Evolutionary conservation across 2,113 vertebrate species (phyloP), one percentile per base, ranked within the genome.

Genomic region (Cynocephalus volans): DNA sequence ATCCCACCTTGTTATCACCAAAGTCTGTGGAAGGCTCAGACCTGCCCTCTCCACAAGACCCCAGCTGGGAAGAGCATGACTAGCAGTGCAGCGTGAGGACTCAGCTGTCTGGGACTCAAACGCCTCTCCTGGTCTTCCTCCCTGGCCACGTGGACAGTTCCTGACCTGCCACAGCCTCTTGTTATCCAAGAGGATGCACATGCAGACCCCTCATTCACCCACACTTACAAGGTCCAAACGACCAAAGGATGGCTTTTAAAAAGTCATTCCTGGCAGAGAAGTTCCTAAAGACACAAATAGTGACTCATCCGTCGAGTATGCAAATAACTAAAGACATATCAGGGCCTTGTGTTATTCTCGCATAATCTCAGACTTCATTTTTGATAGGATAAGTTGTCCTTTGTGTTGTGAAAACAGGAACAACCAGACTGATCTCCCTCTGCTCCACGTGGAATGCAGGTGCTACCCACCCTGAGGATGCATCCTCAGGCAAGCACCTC

Each of bases 51-150:
- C 41, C 41, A 41, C 41, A 41, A 41, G 41, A 41, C 41, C 41
- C 41, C 41, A 41, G 41, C 41, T 41, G 41, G 41, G 41, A 41
- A 41, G 41, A 41, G 41, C 41, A 41, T 41, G 41, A 41, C 41
- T 3, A 41, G 41, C 41, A 41, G 41, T 41, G 41, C 62, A 26
- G 60, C 12, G 4, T 28, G 62, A 64, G 62, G 28, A 9, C 3
- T 0, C 0, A 4, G 31, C 5, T 11, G 5, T 4, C 36, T 5
- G 2, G 21, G 18, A 5, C 1, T 1, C 3, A 31, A 14, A 33
- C 6, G 15, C 12, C 2, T 0, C 23, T 5, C 41, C 41, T 41
- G 41, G 8, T 4, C n/a, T 9, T 7, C 62, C 21, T 23, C 23
- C 0, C 7, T 4, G 3, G 33, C 10, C 12, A 6, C 33, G n/a